Percentiles rank a stretch among this genome's conserved stretches.
phyloP scores from a whole-genome alignment of 2,113 vertebrate genomes.

The Tachysurus fulvidraco region DNA sequence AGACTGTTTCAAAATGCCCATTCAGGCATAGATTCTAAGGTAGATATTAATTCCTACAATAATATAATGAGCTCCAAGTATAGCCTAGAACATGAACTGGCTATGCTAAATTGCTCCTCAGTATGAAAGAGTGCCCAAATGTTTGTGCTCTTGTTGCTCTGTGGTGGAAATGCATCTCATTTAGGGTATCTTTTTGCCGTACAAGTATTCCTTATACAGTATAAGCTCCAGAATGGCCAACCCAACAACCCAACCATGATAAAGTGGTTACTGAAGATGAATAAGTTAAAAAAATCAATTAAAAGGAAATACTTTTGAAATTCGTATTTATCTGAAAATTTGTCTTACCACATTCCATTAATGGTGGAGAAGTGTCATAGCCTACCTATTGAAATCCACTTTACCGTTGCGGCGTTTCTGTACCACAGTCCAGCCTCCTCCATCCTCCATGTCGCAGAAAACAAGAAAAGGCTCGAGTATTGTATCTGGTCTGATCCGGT shows the following conservation, averaged over 20 bases:
- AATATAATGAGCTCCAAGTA: neutral
- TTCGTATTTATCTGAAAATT: neutral
- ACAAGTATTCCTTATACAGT: neutral
- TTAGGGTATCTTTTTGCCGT: neutral
- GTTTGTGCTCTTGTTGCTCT: neutral
- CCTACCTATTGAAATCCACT: conserved; percentile 84
- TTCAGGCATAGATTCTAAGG: neutral
- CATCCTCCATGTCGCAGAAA: conserved; percentile 89
- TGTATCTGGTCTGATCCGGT: conserved; percentile 75
- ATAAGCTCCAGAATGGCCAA: neutral
- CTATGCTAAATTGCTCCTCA: neutral
- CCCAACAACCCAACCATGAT: neutral
- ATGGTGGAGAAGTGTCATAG: neutral
- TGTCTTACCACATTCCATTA: neutral
- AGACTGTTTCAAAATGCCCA: neutral
- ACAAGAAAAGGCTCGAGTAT: conserved; percentile 79
- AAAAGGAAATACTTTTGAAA: neutral
- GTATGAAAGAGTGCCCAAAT: neutral
- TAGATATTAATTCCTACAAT: neutral
- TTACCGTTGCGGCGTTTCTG: conserved; percentile 81
- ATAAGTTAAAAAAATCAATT: neutral
- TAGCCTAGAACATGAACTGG: neutral
- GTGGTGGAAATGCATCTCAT: neutral
- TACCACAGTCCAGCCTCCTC: conserved; percentile 87
- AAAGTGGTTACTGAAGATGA: neutral